Evolutionary conservation across 2,797 vertebrate genomes (phyloP), one percentile per base, ranked within the genome.

Genomic region (Phoxinus dragarum): DNA sequence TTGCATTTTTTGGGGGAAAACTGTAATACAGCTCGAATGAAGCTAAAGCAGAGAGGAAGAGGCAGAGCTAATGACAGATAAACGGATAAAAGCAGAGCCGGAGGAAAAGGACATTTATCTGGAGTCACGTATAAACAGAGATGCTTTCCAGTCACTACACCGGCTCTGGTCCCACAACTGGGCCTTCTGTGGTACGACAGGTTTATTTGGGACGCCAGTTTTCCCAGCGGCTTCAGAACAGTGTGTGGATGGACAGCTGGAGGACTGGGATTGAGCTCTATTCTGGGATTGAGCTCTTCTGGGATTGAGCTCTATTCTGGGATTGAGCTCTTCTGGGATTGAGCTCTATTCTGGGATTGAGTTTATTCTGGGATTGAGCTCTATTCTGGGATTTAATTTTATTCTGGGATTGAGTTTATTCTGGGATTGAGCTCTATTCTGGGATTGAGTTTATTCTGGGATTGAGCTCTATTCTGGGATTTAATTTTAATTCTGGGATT

Each of bases 1-100:
- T 59, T n/a, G 40, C 72, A 44, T 79, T 87, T 81, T 74, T 3
- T 31, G 72, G 36, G 27, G 7, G 1, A 8, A 59, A 82, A 86
- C 72, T 44, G 27, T 23, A 64, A 82, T 36, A 21, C 59, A 9
- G 6, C 23, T 83, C 75, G 27, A 40, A 47, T 17, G 21, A 76
- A 36, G 49, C 52, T 42, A 59, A 82, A 73, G 49, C 34, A 86
- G 59, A 75, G 68, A 85, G 68, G 72, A 54, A 81, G 78, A 85
- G 84, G 6, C 21, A 16, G 69, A 74, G 34, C 59, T 80, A 81
- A 80, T 73, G 69, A 72, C 67, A 72, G 49, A 81, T 64, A 86
- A 67, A 75, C 1, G 16, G 59, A 59, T 61, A 75, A 68, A 86
- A 78, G 16, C 17, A 66, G 31, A 75, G 42, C 67, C 36, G 81